A percentile compares a stretch with the other conserved stretches of the same genome.
These are phyloP conservation scores for Drosophila melanogaster DNA, from an alignment of 1,140 invertebrate genomes.

Conservation along the genomic window DNA sequence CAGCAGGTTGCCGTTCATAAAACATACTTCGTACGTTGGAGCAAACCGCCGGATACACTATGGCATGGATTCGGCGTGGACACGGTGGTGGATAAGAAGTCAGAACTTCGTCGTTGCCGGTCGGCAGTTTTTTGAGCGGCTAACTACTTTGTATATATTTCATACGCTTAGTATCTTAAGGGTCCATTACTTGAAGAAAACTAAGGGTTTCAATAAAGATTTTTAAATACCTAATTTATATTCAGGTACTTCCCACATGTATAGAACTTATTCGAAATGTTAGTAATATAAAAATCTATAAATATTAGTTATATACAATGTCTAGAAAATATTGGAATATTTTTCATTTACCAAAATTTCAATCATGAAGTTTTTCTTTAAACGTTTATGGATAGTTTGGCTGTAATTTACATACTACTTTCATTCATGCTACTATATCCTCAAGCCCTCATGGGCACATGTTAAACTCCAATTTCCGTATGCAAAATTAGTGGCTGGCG, in stretches of 20 bases:
- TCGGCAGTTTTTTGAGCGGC: slow-evolving; percentile 67
- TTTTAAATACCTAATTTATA: not conserved
- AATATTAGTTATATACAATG: too few species aligned
- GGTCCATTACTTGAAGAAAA: not conserved
- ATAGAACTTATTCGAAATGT: too few species aligned
- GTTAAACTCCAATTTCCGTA: slow-evolving; percentile 62
- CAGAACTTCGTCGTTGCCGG: slow-evolving; percentile 60
- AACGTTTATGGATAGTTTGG: not conserved
- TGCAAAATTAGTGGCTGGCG: slow-evolving; percentile 44
- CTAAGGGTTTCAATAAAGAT: slow-evolving; percentile 8
- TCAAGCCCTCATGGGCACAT: slow-evolving; percentile 28
- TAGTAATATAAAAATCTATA: too few species aligned
- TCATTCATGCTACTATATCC: not conserved
- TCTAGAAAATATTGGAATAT: too few species aligned
- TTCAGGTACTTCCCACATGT: not conserved
- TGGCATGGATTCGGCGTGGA: slow-evolving; percentile 69
- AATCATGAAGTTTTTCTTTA: not conserved
- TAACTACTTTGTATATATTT: slow-evolving; percentile 41
- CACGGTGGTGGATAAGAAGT: slow-evolving; percentile 16
- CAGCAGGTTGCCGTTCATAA: slow-evolving; percentile 71
- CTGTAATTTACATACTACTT: not conserved
- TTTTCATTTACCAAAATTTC: too few species aligned
- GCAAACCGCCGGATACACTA: slow-evolving; percentile 68
- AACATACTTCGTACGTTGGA: slow-evolving; percentile 77
- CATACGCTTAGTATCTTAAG: slow-evolving; percentile 7